Percentiles rank a stretch among this genome's conserved stretches.
Evolutionary conservation across 2,797 vertebrate genomes (phyloP).

Genomic region (Loriculus beryllinus): DNA sequence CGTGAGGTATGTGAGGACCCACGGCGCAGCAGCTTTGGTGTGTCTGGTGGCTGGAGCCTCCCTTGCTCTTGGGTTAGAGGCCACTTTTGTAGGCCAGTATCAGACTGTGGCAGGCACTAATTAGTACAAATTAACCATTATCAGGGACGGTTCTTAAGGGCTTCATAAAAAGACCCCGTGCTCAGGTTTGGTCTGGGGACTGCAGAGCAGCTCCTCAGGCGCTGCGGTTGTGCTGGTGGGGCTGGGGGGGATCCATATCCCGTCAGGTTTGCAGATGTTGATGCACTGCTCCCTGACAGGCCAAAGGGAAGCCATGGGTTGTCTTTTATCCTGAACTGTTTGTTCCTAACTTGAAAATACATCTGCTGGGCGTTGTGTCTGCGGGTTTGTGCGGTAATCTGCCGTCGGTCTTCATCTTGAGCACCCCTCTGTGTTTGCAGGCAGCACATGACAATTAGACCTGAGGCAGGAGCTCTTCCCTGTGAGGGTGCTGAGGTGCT

Average conservation of each 20-base stretch:
- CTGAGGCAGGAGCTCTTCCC: background rate
- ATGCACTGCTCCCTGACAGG: fast-evolving
- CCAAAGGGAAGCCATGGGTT: background rate
- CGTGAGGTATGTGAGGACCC: fast-evolving
- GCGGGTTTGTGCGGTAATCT: background rate
- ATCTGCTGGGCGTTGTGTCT: background rate
- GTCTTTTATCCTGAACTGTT: background rate
- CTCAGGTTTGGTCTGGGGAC: fast-evolving
- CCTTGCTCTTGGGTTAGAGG: background rate
- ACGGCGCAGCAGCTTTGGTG: fast-evolving
- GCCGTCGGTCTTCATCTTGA: background rate
- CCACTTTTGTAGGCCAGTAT: background rate
- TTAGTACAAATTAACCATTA: slow-evolving; percentile 18
- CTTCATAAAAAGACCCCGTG: background rate
- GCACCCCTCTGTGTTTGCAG: background rate
- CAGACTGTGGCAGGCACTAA: background rate
- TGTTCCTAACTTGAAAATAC: background rate
- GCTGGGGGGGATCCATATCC: fast-evolving
- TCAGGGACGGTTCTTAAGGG: background rate
- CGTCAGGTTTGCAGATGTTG: fast-evolving
- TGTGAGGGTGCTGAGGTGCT: background rate
- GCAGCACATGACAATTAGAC: background rate
- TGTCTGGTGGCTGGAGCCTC: background rate
- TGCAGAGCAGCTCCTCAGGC: background rate
- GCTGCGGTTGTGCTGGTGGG: background rate